phyloP scores from a whole-genome alignment of 2,113 vertebrate genomes.

The Coracopsis vasa region DNA sequence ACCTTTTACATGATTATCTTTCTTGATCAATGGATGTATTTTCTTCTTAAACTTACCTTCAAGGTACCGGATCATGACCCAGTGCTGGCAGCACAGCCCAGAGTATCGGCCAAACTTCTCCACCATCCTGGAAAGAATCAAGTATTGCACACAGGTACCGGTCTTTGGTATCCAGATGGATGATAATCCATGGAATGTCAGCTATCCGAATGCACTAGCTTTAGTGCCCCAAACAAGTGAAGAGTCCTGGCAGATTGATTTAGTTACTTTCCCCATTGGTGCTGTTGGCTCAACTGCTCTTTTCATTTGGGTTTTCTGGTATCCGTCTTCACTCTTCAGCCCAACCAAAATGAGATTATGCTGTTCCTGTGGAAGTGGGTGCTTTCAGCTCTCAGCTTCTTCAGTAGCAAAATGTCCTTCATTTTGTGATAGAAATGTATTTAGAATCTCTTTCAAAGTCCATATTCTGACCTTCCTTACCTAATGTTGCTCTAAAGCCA shows the following conservation, averaged over 20 bases:
- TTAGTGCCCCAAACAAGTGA: not conserved
- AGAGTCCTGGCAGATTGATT: not conserved
- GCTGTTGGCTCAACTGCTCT: not conserved
- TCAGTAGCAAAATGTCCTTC: not conserved
- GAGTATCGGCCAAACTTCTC: slow-evolving; percentile 89
- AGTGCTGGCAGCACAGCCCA: slow-evolving; percentile 93
- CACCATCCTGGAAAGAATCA: slow-evolving; percentile 88
- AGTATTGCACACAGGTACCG: slow-evolving; percentile 88
- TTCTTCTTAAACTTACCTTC: not conserved
- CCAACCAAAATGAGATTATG: not conserved
- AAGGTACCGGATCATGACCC: slow-evolving; percentile 91
- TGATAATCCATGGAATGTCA: not conserved
- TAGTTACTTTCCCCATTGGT: not conserved
- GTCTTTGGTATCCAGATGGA: not conserved
- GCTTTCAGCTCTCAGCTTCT: not conserved
- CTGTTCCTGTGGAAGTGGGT: not conserved
- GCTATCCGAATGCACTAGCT: not conserved
- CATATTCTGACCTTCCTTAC: not conserved
- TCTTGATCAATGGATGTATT: not conserved
- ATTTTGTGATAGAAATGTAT: not conserved
- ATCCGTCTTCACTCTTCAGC: not conserved
- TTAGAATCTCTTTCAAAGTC: not conserved
- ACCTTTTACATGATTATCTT: not conserved
- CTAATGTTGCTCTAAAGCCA: not conserved
- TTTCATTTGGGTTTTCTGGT: not conserved